These are phyloP conservation scores for Triplophysa tibetana DNA, from an alignment of 2,113 vertebrate species.

Conservation along the genomic window DNA sequence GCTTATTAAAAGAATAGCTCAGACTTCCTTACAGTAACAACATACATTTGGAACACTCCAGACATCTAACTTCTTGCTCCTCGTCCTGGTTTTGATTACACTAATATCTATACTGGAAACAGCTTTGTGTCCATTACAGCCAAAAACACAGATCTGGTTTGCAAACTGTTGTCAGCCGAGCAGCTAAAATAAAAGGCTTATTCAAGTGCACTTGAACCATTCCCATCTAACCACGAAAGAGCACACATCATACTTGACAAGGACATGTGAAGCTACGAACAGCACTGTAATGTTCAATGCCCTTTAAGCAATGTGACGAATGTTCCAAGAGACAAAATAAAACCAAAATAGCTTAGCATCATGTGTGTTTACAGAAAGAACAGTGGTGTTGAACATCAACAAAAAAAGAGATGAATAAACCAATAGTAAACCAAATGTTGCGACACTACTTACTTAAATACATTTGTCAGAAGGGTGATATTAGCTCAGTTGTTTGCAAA, in stretches of 20 bases:
- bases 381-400: background rate
- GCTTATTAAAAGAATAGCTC: slow-evolving; percentile 43
- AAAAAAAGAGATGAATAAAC: background rate
- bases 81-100: background rate
- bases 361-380: background rate
- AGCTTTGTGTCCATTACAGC: slow-evolving; percentile 15
- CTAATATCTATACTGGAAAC: background rate
- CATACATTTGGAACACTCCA: background rate
- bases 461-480: too few species aligned
- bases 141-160: slow-evolving; percentile 5
- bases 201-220: slow-evolving; percentile 2
- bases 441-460: too few species aligned
- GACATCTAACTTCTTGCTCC: too few species aligned
- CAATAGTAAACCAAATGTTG: background rate
- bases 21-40: slow-evolving; percentile 29
- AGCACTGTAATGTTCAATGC: slow-evolving; percentile 8
- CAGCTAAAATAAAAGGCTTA: slow-evolving; percentile 13
- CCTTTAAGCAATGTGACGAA: background rate
- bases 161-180: slow-evolving; percentile 23
- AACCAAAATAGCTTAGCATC: slow-evolving; percentile 4
- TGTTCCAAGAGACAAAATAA: background rate
- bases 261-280: background rate
- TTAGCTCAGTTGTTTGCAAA: too few species aligned
- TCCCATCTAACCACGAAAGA: slow-evolving; percentile 7
- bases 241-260: background rate